Conservation (phyloP, 2,113 vertebrate genomes). For the Corythornis madagascariensis region DNA sequence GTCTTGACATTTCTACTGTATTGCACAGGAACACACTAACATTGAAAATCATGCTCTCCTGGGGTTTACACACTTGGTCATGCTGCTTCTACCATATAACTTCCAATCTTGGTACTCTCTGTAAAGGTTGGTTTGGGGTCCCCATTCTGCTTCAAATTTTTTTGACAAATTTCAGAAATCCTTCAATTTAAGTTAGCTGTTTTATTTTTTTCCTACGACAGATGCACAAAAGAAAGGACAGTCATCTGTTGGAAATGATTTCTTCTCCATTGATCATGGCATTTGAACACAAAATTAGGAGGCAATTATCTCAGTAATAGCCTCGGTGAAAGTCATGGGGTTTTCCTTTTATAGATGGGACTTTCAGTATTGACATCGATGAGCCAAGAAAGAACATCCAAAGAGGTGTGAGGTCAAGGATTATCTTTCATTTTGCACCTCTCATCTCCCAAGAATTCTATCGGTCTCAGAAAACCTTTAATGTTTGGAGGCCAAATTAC, state of each 20-base stretch:
- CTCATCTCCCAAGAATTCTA: neutral
- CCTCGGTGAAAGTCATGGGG: neutral
- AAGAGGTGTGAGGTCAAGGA: neutral
- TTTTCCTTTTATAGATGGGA: neutral
- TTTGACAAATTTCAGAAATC: neutral
- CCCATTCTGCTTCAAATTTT: neutral
- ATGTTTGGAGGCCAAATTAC: neutral
- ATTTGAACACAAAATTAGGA: neutral
- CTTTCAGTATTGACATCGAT: fast-evolving
- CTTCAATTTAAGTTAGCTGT: neutral
- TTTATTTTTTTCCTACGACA: neutral
- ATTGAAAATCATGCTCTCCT: neutral
- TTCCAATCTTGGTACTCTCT: neutral
- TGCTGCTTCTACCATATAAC: neutral
- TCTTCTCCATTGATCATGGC: neutral
- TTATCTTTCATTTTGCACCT: neutral
- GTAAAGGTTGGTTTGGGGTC: neutral
- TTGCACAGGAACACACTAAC: neutral
- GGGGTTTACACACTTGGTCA: no score
- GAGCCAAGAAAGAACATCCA: neutral
- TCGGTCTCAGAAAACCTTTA: neutral
- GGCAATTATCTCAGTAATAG: neutral
- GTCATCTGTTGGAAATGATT: neutral
- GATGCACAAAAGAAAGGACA: neutral
- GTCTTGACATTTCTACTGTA: neutral